Evolutionary conservation across 2,888 invertebrate genomes (phyloP).

Genomic region (Barypeithes pellucidus): DNA sequence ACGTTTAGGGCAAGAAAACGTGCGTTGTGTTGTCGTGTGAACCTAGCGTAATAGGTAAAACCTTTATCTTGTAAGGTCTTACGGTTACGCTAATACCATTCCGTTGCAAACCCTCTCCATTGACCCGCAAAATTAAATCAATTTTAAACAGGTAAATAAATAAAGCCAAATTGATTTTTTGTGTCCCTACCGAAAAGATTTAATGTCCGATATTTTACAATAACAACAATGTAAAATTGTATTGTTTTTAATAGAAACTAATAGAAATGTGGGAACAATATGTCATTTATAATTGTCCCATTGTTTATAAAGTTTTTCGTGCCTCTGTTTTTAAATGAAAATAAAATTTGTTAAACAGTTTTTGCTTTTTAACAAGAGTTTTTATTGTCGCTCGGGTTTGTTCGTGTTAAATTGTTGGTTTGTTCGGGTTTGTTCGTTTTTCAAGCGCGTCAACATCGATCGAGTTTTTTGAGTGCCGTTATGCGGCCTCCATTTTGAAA

Average conservation of each 20-base stretch:
- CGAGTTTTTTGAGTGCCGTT: slow-evolving; percentile 31
- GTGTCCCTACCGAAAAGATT: slow-evolving; percentile 11
- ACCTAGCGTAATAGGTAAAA: no score
- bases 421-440: no score
- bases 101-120: background rate
- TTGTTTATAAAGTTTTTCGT: background rate
- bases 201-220: slow-evolving; percentile 9
- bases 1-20: no score
- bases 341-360: no score
- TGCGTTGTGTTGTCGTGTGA: no score
- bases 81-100: background rate
- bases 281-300: background rate
- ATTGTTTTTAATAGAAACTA: slow-evolving; percentile 9
- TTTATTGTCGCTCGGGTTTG: no score
- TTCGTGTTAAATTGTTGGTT: no score
- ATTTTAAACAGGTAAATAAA: slow-evolving; percentile 12
- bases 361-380: no score
- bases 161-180: slow-evolving; percentile 13
- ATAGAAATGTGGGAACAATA: background rate
- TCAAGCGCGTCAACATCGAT: slow-evolving; percentile 9
- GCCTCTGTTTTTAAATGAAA: background rate
- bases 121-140: background rate
- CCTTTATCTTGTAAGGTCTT: no score
- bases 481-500: slow-evolving; percentile 47
- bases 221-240: background rate